These are phyloP conservation scores for Clarias platycephalus DNA, from an alignment of 2,797 vertebrate genomes.

Conservation along the genomic window DNA sequence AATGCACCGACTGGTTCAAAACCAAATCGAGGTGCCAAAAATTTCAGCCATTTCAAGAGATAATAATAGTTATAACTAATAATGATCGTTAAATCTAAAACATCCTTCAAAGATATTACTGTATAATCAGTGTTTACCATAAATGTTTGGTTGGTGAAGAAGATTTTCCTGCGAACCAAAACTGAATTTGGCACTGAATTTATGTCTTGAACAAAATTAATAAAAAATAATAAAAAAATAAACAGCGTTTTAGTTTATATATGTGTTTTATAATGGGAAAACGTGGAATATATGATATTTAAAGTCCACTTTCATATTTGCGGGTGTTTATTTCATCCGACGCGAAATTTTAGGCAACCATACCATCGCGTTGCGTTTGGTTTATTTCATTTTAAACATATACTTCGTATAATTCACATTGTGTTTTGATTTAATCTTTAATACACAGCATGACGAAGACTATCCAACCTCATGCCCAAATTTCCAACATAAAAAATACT, in stretches of 20 bases:
- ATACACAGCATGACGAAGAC: background rate
- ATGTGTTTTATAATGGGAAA: background rate
- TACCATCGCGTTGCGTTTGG: background rate
- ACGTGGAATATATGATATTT: background rate
- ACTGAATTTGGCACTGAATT: background rate
- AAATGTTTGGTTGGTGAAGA: background rate
- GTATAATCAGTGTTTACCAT: background rate
- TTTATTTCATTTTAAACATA: background rate
- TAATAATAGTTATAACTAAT: background rate
- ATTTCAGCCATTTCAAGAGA: background rate
- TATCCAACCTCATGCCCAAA: background rate
- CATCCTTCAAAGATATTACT: background rate
- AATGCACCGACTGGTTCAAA: background rate
- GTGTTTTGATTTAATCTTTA: background rate
- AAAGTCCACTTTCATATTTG: background rate
- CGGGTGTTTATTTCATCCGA: background rate
- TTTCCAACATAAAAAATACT: constrained; percentile 29
- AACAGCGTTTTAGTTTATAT: background rate
- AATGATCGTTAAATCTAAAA: background rate
- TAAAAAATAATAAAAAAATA: no score
- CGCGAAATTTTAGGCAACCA: background rate
- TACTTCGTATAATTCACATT: background rate
- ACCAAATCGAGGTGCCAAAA: background rate
- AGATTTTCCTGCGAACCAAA: background rate
- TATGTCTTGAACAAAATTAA: background rate